Evolutionary conservation across 2,888 invertebrate genomes (phyloP), one percentile per base, ranked within the genome.

Genomic region (Ephialtes manifestator): DNA sequence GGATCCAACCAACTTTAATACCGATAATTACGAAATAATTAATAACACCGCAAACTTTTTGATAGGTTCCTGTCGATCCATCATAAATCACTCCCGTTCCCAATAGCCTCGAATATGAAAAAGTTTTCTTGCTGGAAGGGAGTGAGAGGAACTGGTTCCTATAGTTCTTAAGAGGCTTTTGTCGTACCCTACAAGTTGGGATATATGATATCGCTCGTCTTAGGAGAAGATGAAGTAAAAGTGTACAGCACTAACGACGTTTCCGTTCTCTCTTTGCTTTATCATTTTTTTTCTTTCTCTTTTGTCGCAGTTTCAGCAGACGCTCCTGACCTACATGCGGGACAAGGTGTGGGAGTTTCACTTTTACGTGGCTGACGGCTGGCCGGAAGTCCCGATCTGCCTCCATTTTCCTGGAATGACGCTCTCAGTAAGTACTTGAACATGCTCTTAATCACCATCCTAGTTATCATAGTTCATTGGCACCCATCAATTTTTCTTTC

Each of bases 331-430:
- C 95, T 97, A 97, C 96, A 96, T 97, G 94, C 97, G 96, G 95
- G 97, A 98, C 95, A 96, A 96, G 93, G 97, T 98, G 94, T 98
- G 98, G 98, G 96, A 98, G 94, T 98, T 98, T 95, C 96, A 97
- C 95, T 98, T 98, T 96, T 98, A 98, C 96, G 97, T 98, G 94
- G 96, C 97, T 92, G 97, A 97, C 95, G 96, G 96, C 94, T 98
- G 98, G 98, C 98, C 98, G 80, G 97, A 97, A 90, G 90, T 92
- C 75, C 97, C 97, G 90, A 97, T 98, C 93, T 97, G 97, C 93
- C 95, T 97, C 91, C 98, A 98, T 94, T 98, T 98, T 94, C 98
- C 98, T 88, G 98, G 98, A 93, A 97, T 97, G 96, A 98, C 98
- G 87, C 96, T 96, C 94, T 97, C 97, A 95, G 98, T 98, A 95